These are phyloP conservation scores for Drosophila hamatofila DNA, from an alignment of 2,888 invertebrate species.

Conservation along the genomic window DNA sequence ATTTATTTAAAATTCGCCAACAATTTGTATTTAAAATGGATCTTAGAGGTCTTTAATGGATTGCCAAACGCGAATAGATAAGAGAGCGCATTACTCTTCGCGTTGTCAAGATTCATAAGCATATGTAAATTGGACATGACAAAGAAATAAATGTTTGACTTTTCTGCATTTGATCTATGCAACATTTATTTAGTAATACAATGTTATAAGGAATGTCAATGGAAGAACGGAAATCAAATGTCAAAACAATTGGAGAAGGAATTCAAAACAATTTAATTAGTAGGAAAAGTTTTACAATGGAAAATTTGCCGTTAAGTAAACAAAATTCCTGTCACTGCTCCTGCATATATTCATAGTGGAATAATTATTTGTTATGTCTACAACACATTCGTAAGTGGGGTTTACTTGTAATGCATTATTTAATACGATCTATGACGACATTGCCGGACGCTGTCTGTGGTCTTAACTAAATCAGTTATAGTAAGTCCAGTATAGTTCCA, in stretches of 20 bases:
- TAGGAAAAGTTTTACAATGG: slow-evolving; percentile 4
- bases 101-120: neutral
- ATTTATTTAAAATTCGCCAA: neutral
- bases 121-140: slow-evolving; percentile 5
- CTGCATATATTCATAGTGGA: neutral
- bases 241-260: neutral
- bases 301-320: slow-evolving; percentile 9
- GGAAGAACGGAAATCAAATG: neutral
- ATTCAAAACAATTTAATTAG: neutral
- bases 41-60: neutral
- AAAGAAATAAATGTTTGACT: neutral
- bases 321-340: neutral
- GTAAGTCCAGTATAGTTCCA: slow-evolving; percentile 18
- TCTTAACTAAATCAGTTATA: slow-evolving; percentile 3
- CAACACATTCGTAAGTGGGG: slow-evolving; percentile 3
- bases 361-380: neutral
- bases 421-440: slow-evolving; percentile 10
- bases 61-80: neutral
- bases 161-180: neutral
- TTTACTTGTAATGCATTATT: slow-evolving; percentile 23
- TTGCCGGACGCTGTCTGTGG: neutral
- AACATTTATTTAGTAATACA: neutral
- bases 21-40: neutral
- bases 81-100: neutral
- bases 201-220: neutral